Evolutionary conservation across 2,797 vertebrate genomes (phyloP).

Genomic region (Melanogrammus aeglefinus): DNA sequence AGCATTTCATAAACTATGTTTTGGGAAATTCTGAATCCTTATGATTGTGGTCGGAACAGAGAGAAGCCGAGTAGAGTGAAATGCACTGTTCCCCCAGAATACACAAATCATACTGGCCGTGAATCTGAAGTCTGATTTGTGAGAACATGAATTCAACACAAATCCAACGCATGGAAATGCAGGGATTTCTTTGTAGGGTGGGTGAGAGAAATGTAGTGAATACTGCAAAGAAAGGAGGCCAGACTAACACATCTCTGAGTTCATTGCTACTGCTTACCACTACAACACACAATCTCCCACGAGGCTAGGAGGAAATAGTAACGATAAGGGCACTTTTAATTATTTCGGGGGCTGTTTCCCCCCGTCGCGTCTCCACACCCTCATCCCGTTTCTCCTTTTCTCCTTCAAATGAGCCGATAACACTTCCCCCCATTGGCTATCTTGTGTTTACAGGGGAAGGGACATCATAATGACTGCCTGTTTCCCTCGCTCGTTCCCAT

Average conservation of each 20-base stretch:
- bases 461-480: conserved; percentile 57
- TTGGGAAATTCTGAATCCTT: too few relatives aligned
- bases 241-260: conserved; percentile 52
- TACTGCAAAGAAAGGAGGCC: conserved; percentile 16
- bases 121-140: not conserved
- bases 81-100: too few relatives aligned
- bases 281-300: conserved; percentile 49
- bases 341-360: conserved; percentile 45
- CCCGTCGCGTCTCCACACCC: conserved; percentile 7
- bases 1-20: too few relatives aligned
- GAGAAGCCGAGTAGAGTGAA: too few relatives aligned
- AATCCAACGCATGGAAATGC: not conserved
- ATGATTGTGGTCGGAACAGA: too few relatives aligned
- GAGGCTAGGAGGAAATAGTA: conserved; percentile 44
- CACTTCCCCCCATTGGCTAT: conserved; percentile 50
- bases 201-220: not conserved
- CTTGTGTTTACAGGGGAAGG: conserved; percentile 48
- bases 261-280: conserved; percentile 52
- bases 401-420: conserved; percentile 61
- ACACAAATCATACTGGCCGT: not conserved
- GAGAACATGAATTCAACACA: not conserved
- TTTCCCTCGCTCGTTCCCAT: conserved; percentile 51
- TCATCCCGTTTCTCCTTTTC: conserved; percentile 32
- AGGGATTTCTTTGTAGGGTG: not conserved
- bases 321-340: conserved; percentile 68